Evolutionary conservation across 2,113 vertebrate genomes (phyloP), one percentile per base, ranked within the genome.

Genomic region (Lampris megalopsis): DNA sequence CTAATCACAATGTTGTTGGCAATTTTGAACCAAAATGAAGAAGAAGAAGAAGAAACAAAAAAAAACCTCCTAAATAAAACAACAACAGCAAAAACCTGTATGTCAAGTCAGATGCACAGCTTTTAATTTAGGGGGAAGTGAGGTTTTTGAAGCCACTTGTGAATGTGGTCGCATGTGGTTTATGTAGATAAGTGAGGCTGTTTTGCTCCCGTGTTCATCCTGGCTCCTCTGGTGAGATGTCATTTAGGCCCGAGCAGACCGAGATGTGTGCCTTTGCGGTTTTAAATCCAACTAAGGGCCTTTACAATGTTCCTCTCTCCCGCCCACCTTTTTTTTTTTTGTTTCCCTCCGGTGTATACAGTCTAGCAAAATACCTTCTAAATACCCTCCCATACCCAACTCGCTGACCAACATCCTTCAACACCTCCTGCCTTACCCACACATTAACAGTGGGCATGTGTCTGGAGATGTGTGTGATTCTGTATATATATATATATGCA

Each of bases 141-240:
- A 58, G 65, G 11, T 62, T 73, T 45, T 87, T 74, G 68, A 87
- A 86, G 86, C 77, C 71, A 81, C 79, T 84, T 81, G 81, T 91
- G 81, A 82, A 86, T 81, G 81, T 73, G 86, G 84, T 76, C 69
- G 63, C 74, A 77, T 71, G 87, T 77, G 81, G 79, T 83, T 86
- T 75, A 60, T 79, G 68, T 40, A 37, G 24, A 24, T 24, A 67
- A 84, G 13, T 1, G 42, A 59, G 54, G 43, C 57, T 36, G 60
- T 71, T 75, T 83, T 80, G n/a, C 54, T 57, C 24, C 24, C 24
- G 24, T 24, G 24, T 24, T 24, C 24, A 24, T 24, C 24, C 24
- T 24, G 24, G 24, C 24, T 24, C 49, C 10, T 61, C 63, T 49
- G 41, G 42, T 41, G 40, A 69, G 52, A 56, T 50, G 66, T 49